phyloP scores from a whole-genome alignment of 92 coral and sea anemone genomes.

The Porites evermanni region DNA sequence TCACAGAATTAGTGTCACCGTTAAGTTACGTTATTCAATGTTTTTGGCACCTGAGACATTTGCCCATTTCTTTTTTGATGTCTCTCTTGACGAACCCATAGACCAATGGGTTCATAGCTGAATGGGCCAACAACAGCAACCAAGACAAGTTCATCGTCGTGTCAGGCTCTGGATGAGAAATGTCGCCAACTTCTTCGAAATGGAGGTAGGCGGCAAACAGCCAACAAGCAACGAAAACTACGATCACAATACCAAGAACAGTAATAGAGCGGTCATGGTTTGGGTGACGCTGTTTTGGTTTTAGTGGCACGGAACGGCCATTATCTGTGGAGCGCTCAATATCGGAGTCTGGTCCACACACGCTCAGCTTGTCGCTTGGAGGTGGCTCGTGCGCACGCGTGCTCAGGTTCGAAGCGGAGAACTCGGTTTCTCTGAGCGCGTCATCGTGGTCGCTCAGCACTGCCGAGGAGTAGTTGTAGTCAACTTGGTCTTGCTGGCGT shows the following conservation, averaged over 20 bases:
- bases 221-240: conserved; percentile 29
- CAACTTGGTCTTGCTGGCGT: conserved; percentile 39
- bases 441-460: conserved; percentile 22
- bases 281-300: conserved; percentile 26
- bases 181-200: conserved; percentile 1
- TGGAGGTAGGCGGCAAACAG: conserved; percentile 41
- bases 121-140: conserved; percentile 33
- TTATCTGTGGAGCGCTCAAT: conserved; percentile 43
- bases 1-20: not conserved
- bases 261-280: conserved; percentile 50
- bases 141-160: conserved; percentile 49
- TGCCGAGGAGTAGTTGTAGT: conserved; percentile 46
- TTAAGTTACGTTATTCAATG: not conserved
- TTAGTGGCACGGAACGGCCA: conserved; percentile 9
- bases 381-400: not conserved
- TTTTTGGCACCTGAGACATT: conserved; percentile 3
- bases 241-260: conserved; percentile 40
- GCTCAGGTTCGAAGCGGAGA: conserved; percentile 12
- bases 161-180: not conserved
- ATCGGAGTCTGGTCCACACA: conserved; percentile 16
- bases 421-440: conserved; percentile 29
- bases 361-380: conserved; percentile 3
- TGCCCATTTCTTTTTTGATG: conserved; percentile 33
- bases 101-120: conserved; percentile 38
- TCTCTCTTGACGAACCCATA: conserved; percentile 49